A percentile compares a stretch with the other conserved stretches of the same genome.
Conservation (phyloP, 2,888 invertebrate species). For the Crossocerus cetratus region DNA sequence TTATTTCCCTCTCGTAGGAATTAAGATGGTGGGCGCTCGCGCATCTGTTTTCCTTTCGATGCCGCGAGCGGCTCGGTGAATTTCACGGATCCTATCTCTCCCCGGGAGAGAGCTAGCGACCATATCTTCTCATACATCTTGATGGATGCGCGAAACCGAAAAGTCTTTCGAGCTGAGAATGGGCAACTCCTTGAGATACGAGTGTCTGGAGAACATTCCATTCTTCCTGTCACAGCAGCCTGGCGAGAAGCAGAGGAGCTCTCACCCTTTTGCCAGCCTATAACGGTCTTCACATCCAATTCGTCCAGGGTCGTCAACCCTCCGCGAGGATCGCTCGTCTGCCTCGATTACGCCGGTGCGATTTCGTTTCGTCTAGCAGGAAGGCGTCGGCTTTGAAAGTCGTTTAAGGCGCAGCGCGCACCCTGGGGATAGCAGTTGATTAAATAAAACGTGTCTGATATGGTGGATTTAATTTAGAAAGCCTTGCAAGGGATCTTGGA, state of each 20-base stretch:
- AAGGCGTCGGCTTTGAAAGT: conserved; percentile 65
- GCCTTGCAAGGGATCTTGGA: conserved; percentile 45
- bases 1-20: conserved; percentile 42
- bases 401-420: conserved; percentile 60
- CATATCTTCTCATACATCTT: too few species aligned
- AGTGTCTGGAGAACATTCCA: background rate
- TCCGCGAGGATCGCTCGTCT: conserved; percentile 55
- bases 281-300: conserved; percentile 44
- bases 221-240: conserved; percentile 21
- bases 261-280: conserved; percentile 30
- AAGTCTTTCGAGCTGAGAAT: background rate
- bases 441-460: conserved; percentile 76
- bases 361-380: conserved; percentile 67
- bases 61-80: too few species aligned
- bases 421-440: conserved; percentile 59
- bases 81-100: too few species aligned
- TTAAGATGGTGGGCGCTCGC: conserved; percentile 24
- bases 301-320: conserved; percentile 40
- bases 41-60: conserved; percentile 45
- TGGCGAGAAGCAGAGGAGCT: conserved; percentile 41
- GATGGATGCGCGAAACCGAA: background rate
- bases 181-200: background rate
- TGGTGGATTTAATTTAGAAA: conserved; percentile 74
- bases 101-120: too few species aligned
- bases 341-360: conserved; percentile 54